Base-by-base conservation (phyloP, 2,113 vertebrate genomes). In the Sebastes fasciatus region DNA sequence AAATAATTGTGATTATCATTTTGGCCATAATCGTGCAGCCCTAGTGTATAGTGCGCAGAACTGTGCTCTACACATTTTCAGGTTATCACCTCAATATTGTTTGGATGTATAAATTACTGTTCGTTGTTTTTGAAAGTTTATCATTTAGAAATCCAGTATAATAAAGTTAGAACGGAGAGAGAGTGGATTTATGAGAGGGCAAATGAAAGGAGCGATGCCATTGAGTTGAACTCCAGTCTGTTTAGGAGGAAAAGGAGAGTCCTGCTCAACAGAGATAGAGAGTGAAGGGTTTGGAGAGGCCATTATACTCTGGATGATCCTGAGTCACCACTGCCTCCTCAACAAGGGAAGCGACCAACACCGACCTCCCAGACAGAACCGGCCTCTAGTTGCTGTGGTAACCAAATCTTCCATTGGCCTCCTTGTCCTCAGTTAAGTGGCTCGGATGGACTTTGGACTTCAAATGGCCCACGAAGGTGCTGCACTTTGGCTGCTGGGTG, bases 301-400 rank as follows among this genome's bases (percentile, higher is more conserved):
- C 52, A 42, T 66, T 46, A 21, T 43, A 61, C 71, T 69, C 67
- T 10, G 46, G 55, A 57, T 82, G 46, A 80, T 66, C 73, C 62
- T 11, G 46, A 80, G 64, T 49, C 75, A 79, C 63, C 26, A 3
- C 63, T 75, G 52, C 80, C 72, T 81, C 76, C 84, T 76, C 77
- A 77, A 66, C 80, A 77, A 82, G 63, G 58, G 66, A 86, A 63
- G 68, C 40, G 40, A 76, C 88, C 67, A 10, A 68, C 48, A n/a
- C 74, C 75, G 79, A 92, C 82, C 88, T 61, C 78, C 77, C 74
- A 3, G 61, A 68, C 74, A 70, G 65, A 81, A 83, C 43, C 16
- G 16, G 52, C 16, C 58, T 79, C 67, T n/a, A 57, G 90, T 91
- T 92, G 84, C 87, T 76, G 84, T 84, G 81, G 86, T 71, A 90